A percentile compares a stretch with the other conserved stretches of the same genome.
These are phyloP conservation scores for Epirrita christyi DNA, from an alignment of 2,888 invertebrate species.

Conservation along the genomic window DNA sequence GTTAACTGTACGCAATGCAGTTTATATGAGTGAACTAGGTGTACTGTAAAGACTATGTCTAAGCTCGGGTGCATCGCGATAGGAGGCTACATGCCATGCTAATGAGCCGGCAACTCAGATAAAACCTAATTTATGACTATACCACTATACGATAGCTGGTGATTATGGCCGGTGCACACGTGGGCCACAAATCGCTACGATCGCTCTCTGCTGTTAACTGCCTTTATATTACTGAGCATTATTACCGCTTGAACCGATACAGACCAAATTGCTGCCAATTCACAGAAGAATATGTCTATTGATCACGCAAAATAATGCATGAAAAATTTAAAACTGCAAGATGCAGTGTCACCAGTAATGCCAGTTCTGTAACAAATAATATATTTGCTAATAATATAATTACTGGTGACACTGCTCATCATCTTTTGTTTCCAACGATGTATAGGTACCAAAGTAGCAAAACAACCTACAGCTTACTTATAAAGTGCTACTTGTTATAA, in stretches of 20 bases:
- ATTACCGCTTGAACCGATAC: slow-evolving; percentile 7
- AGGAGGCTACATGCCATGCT: slow-evolving; percentile 65
- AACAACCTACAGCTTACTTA: no score
- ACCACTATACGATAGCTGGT: slow-evolving; percentile 43
- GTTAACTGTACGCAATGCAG: no score
- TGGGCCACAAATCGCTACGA: slow-evolving; percentile 25
- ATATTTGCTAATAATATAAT: no score
- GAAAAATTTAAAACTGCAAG: no score
- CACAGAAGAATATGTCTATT: not conserved
- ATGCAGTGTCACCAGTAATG: no score
- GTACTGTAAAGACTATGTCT: slow-evolving; percentile 32
- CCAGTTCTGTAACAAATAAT: no score
- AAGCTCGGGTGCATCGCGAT: slow-evolving; percentile 56
- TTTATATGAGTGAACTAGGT: slow-evolving; percentile 1
- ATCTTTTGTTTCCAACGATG: no score
- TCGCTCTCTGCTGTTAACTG: slow-evolving; percentile 33
- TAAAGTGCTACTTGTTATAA: no score
- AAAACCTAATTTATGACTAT: slow-evolving; percentile 68
- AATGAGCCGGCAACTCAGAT: slow-evolving; percentile 72
- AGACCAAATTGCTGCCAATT: slow-evolving; percentile 2
- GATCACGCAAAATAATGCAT: no score
- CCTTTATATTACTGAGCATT: slow-evolving; percentile 19
- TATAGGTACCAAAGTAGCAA: no score
- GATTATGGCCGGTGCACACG: slow-evolving; percentile 36
- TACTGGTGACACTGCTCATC: no score